Conservation (phyloP, 2,797 vertebrate species). For the Bradypodion pumilum region DNA sequence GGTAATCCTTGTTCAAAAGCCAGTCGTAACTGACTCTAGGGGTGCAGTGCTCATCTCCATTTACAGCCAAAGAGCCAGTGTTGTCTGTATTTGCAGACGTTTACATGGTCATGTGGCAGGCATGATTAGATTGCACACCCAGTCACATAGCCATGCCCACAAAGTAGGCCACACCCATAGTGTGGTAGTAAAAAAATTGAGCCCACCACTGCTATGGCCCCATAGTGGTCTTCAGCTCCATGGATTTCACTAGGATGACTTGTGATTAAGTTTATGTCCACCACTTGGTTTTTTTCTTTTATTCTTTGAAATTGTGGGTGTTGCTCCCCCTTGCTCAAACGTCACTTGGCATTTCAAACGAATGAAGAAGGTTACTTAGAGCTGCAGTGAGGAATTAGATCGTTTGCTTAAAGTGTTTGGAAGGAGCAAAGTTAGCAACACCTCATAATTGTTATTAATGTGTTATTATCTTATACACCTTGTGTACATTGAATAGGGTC, state of each 20-base stretch:
- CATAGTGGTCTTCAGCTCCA: background rate
- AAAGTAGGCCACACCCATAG: too few species aligned
- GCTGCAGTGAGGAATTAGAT: background rate
- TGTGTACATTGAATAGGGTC: background rate
- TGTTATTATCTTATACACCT: background rate
- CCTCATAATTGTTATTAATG: slow-evolving; percentile 30
- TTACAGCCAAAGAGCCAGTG: too few species aligned
- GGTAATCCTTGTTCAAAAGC: too few species aligned
- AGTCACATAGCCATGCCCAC: too few species aligned
- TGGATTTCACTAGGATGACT: background rate
- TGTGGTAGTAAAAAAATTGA: too few species aligned
- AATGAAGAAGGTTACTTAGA: background rate
- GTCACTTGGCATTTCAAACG: background rate
- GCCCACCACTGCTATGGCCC: too few species aligned
- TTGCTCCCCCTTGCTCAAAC: background rate
- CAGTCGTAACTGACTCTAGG: too few species aligned
- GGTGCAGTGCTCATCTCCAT: too few species aligned
- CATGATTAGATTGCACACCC: too few species aligned
- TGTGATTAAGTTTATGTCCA: background rate
- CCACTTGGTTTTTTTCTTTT: background rate
- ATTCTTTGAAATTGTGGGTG: background rate
- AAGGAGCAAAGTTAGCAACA: background rate
- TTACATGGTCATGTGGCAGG: too few species aligned
- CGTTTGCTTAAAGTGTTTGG: background rate
- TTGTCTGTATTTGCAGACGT: too few species aligned